Base-by-base conservation (phyloP, 2,797 vertebrate genomes). In the Myripristis murdjan region DNA sequence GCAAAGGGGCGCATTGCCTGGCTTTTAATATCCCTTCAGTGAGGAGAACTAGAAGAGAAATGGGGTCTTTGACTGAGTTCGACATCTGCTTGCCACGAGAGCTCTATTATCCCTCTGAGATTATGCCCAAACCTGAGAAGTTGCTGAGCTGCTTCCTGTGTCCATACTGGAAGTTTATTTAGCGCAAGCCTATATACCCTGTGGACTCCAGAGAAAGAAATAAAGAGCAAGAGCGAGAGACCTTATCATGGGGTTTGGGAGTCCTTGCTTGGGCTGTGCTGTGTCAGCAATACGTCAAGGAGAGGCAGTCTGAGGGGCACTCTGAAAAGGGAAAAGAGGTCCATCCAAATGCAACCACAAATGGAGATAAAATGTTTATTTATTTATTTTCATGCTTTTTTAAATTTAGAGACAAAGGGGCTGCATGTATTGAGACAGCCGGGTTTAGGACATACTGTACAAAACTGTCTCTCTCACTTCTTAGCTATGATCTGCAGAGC, bases 101-200 rank as follows among this genome's bases (percentile, higher is more conserved):
- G 47, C 49, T 84, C 80, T 53, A 60, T 82, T 86, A 85, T 82
- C 76, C 77, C 75, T 44, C 43, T 31, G 70, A 85, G 80, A 82
- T 69, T 64, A 47, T 20, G 48, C 72, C 77, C 78, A 81, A 87
- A 89, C 75, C 71, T 83, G 70, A 86, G 31, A 89, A 83, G 74
- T 56, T 94, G 94, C 95, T 95, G 95, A 95, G 91, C 93, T 93
- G 91, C 95, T 97, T 97, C 95, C 96, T 97, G 95, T 89, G 90
- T 94, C 94, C 93, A 92, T 95, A 94, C 92, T 95, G 66, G 46
- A 83, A 93, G 94, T 96, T 96, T 95, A 93, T 95, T 89, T 89
- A 90, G 89, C 90, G 93, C 92, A 94, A 94, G 93, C 81, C 89
- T 94, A 94, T 94, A 93, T 89, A 81, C 2, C 80, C 86, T 23